Evolutionary conservation across 2,113 vertebrate genomes (phyloP).

Genomic region (Serranochromis macrocephalus): DNA sequence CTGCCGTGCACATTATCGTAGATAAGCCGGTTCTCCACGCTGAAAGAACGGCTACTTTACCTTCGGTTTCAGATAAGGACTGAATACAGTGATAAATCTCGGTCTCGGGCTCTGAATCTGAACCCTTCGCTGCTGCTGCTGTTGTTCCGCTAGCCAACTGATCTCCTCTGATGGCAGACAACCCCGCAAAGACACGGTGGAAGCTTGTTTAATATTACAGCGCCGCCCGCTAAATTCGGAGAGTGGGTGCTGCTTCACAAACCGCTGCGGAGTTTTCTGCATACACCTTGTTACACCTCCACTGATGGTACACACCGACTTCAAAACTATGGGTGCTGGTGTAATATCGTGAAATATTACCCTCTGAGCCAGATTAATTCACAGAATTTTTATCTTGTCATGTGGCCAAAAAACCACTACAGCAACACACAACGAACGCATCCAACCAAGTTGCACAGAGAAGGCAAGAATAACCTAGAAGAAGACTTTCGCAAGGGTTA

Average conservation of each 20-base stretch:
- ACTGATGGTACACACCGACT: not conserved
- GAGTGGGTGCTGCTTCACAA: not conserved
- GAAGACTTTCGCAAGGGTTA: not conserved
- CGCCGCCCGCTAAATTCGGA: not conserved
- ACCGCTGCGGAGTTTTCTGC: not conserved
- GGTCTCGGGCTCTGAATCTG: constrained; percentile 34
- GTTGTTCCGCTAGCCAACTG: constrained; percentile 47
- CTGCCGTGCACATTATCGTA: not conserved
- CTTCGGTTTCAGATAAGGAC: not conserved
- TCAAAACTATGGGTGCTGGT: rapidly evolving
- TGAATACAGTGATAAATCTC: constrained; percentile 32
- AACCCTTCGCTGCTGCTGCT: constrained; percentile 28
- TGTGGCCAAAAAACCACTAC: not conserved
- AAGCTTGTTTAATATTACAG: constrained; percentile 31
- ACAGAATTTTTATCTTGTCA: not conserved
- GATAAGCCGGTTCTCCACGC: rapidly evolving
- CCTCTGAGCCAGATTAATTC: not conserved
- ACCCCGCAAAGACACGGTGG: not conserved
- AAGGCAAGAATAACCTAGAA: not conserved
- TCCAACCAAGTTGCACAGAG: not conserved
- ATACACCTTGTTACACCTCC: rapidly evolving
- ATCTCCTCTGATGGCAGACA: constrained; percentile 9
- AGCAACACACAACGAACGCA: constrained; percentile 7
- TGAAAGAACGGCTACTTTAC: not conserved
- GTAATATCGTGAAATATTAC: not conserved